Conservation (phyloP, 2,113 vertebrate species). For the Pollimyrus isidori region DNA sequence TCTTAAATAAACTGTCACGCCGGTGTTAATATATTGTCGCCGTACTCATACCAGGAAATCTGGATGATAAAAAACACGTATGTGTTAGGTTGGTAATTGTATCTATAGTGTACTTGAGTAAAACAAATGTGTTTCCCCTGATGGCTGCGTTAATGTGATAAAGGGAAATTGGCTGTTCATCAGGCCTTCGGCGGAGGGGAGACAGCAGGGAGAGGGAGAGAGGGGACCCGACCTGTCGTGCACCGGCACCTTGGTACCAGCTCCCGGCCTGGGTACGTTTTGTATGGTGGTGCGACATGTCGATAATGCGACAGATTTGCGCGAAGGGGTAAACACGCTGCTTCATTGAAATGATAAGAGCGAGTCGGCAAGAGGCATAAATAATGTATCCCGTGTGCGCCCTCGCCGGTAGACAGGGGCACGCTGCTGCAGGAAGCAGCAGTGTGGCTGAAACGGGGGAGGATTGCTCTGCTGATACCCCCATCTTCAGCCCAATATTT, state of each 20-base stretch:
- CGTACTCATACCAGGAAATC: conserved; percentile 80
- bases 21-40: conserved; percentile 99
- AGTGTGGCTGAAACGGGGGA: conserved; percentile 35
- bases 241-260: conserved; percentile 70
- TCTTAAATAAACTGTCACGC: conserved; percentile 99
- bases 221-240: conserved; percentile 66
- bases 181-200: conserved; percentile 69
- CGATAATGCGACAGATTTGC: conserved; percentile 81
- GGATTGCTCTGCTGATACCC: conserved; percentile 41
- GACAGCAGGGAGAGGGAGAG: conserved; percentile 61
- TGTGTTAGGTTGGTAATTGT: conserved; percentile 99
- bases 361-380: conserved; percentile 53
- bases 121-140: conserved; percentile 98
- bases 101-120: conserved; percentile 99
- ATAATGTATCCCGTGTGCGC: conserved; percentile 40
- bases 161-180: conserved; percentile 98
- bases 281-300: conserved; percentile 68
- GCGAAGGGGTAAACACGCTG: conserved; percentile 74
- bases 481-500: conserved; percentile 43
- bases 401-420: conserved; percentile 28
- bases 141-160: conserved; percentile 97
- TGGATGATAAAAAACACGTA: conserved; percentile 99
- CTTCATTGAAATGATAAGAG: conserved; percentile 91
- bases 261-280: conserved; percentile 76
- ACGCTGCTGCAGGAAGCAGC: conserved; percentile 34